Base-by-base conservation (phyloP, 2,888 invertebrate species). In the Tetropium fuscum region DNA sequence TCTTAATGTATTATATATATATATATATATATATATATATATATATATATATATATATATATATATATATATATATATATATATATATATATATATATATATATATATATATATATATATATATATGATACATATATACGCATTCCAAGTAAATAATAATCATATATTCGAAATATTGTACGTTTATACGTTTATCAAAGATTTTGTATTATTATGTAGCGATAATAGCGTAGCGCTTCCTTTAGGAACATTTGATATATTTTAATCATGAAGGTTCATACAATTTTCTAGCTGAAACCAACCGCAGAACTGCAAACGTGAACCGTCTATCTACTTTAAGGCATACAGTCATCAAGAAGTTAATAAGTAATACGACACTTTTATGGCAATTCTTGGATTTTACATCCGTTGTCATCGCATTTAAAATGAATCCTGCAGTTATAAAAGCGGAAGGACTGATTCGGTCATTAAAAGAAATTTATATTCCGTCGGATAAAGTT, bases 291-390 rank as follows among this genome's bases (percentile, higher is more conserved):
- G 10, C 16, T 15, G 5, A 18, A 30, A 18, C 4, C 30, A 6
- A 16, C 16, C 30, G 30, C 30, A 45, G 22, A 41, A 41, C 20
- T 41, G 41, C 22, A 11, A 41, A 45, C 10, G 10, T n/a, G 10
- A 44, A 45, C 16, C 10, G 18, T 13, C 16, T 19, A 48, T 20
- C 44, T 10, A 20, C 48, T 36, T 34, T 48, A 44, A 44, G 43
- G 3, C 34, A 11, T 1, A 19, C 13, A 27, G 10, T 18, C 27
- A 30, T 10, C 10, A 45, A 18, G 25, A 8, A 15, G 13, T 48
- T 48, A 48, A 48, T 48, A 48, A 48, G 34, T 36, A 30, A 36
- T 18, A 19, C 34, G 36, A 36, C 20, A 48, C 48, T 36, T 48
- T 48, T 48, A 36, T 34, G 47, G 16, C 16, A 30, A 20, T 32